Evolutionary conservation across 53 echinoderm and acorn worm species (phyloP).

Genomic region (Echinometra lucunter): DNA sequence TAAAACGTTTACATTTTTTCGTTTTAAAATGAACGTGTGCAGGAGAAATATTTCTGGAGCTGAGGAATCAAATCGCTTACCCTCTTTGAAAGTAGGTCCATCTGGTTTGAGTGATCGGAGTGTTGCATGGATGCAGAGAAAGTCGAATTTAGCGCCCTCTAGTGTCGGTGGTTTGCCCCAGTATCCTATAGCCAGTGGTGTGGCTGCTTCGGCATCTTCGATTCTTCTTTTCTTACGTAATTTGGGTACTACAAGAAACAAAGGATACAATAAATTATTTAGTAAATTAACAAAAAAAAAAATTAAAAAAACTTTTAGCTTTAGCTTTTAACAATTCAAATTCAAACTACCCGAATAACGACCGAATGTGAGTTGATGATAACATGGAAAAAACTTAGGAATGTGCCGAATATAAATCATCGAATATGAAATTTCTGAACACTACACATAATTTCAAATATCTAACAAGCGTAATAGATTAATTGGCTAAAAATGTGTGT

Average conservation of each 20-base stretch:
- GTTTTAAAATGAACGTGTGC: neutral
- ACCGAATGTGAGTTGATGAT: no score
- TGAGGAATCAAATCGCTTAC: conserved; percentile 61
- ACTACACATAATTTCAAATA: no score
- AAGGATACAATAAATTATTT: neutral
- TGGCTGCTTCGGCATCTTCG: conserved; percentile 80
- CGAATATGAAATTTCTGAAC: no score
- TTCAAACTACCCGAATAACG: no score
- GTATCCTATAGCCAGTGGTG: conserved; percentile 92
- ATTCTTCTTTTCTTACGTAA: conserved; percentile 82
- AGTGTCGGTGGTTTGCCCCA: conserved; percentile 93
- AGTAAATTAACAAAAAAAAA: no score
- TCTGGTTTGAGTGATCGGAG: conserved; percentile 86
- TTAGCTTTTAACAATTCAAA: no score
- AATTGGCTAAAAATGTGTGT: no score
- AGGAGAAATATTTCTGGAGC: no score
- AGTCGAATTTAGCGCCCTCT: conserved; percentile 97
- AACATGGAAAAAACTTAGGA: no score
- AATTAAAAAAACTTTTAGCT: no score
- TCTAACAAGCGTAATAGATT: no score
- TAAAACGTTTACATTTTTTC: neutral
- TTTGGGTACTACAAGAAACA: conserved; percentile 79
- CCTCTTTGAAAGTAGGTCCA: conserved; percentile 88
- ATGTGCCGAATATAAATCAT: no score
- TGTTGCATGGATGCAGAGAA: conserved; percentile 91